Conservation (phyloP, 2,113 vertebrate species). For the Mobula birostris region DNA sequence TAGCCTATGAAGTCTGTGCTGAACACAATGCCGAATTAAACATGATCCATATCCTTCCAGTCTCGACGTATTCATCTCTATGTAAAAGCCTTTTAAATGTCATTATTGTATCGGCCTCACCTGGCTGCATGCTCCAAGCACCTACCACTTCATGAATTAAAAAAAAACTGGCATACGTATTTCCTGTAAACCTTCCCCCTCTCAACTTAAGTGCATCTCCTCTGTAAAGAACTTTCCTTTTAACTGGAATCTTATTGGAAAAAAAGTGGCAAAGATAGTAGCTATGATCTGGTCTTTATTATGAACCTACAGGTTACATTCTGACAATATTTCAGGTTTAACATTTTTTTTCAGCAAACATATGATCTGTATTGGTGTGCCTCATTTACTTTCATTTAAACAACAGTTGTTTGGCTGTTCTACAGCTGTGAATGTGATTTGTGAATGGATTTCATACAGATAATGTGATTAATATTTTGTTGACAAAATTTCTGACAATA, state of each 20-base stretch:
- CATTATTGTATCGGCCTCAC: too few relatives aligned
- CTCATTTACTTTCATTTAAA: background rate
- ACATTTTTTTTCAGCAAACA: background rate
- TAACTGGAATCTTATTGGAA: background rate
- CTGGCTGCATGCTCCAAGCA: too few relatives aligned
- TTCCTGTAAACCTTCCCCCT: too few relatives aligned
- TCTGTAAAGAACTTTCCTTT: background rate
- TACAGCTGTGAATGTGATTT: background rate
- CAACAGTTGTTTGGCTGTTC: background rate
- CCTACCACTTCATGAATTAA: too few relatives aligned
- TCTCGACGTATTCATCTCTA: too few relatives aligned
- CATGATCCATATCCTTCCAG: too few relatives aligned
- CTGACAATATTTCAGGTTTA: background rate
- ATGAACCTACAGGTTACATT: background rate
- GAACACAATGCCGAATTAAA: too few relatives aligned
- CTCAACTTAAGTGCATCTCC: too few relatives aligned
- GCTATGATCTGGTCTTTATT: background rate
- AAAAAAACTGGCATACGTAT: too few relatives aligned
- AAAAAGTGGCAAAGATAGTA: background rate
- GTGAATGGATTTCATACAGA: background rate
- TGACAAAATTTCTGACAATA: background rate
- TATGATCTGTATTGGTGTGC: background rate
- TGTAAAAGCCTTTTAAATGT: too few relatives aligned
- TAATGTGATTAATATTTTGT: too few relatives aligned
- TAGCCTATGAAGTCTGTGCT: too few relatives aligned